Evolutionary conservation across 1,140 invertebrate species (phyloP).

Genomic region (Lamellibrachia luymesi): DNA sequence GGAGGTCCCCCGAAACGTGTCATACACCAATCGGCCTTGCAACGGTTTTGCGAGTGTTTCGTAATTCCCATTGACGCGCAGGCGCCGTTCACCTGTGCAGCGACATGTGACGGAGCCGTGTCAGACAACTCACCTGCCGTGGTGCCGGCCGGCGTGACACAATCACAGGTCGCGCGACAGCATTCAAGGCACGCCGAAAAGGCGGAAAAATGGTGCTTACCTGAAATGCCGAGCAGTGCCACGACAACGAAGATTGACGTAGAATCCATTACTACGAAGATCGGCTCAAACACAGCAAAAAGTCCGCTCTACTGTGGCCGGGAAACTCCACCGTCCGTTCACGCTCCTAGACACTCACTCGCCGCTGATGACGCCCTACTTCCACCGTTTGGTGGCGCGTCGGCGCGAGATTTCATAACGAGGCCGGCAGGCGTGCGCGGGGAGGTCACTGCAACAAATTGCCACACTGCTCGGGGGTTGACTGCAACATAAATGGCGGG

Average conservation of each 20-base stretch:
- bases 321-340: neutral
- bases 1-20: neutral
- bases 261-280: neutral
- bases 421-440: neutral
- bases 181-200: neutral
- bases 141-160: neutral
- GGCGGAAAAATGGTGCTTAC: neutral
- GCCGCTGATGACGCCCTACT: neutral
- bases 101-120: neutral
- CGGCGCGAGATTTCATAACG: neutral
- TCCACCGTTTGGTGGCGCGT: neutral
- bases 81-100: neutral
- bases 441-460: neutral
- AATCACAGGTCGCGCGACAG: neutral
- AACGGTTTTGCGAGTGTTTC: neutral
- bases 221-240: neutral
- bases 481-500: neutral
- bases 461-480: neutral
- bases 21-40: neutral
- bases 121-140: neutral
- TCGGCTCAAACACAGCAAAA: neutral
- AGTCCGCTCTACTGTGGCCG: neutral
- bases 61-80: neutral
- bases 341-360: neutral
- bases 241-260: neutral